phyloP scores from a whole-genome alignment of 2,797 vertebrate species.

The Galaxias olidus region DNA sequence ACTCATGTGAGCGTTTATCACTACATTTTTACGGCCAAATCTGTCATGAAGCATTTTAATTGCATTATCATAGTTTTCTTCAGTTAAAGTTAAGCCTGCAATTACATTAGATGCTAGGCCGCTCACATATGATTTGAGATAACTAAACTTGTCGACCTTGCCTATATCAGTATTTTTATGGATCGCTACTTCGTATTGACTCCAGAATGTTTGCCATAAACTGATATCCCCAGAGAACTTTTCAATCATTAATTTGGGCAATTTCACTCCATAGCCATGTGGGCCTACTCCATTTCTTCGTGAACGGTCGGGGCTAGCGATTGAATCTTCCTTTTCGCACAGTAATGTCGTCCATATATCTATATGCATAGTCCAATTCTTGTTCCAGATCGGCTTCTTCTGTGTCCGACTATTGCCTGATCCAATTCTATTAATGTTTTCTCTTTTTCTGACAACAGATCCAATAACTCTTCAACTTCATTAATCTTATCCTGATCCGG shows the following conservation, averaged over 20 bases:
- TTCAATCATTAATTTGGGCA: slow-evolving; percentile 7
- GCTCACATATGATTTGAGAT: slow-evolving; percentile 6
- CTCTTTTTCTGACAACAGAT: not conserved
- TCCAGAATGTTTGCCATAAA: slow-evolving; percentile 12
- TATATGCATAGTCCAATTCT: not conserved
- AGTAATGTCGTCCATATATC: not conserved
- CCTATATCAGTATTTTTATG: not conserved
- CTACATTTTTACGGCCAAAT: slow-evolving; percentile 14
- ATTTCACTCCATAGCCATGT: no score
- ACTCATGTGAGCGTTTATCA: slow-evolving; percentile 15
- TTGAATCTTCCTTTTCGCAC: not conserved
- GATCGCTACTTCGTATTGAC: slow-evolving; percentile 8
- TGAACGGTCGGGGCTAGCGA: no score
- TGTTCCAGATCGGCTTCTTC: not conserved
- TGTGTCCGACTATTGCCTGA: not conserved
- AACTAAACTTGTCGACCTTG: slow-evolving; percentile 14
- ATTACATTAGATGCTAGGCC: not conserved
- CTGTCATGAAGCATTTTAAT: not conserved
- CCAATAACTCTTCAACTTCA: not conserved
- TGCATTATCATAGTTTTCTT: slow-evolving; percentile 10
- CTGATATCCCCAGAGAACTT: slow-evolving; percentile 7
- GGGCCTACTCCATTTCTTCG: no score
- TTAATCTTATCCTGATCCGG: not conserved
- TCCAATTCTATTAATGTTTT: not conserved
- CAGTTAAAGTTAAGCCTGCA: slow-evolving; percentile 4